phyloP scores from a whole-genome alignment of 1,140 invertebrate species.

The Potamilus streckersoni region DNA sequence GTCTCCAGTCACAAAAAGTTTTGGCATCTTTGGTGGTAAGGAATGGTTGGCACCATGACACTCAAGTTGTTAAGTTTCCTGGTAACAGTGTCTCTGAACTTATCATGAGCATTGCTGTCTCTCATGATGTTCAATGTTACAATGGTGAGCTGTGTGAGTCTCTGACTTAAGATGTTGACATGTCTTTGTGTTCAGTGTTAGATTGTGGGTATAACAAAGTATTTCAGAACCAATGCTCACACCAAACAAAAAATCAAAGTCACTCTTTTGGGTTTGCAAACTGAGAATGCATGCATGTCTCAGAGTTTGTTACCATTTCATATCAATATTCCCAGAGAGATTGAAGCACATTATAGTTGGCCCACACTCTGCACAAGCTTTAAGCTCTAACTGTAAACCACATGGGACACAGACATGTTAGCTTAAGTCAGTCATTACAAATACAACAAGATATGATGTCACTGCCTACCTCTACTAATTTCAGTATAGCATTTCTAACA shows the following conservation, averaged over 20 bases:
- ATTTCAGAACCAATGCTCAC: conserved; percentile 9
- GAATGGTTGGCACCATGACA: no score
- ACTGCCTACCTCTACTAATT: no score
- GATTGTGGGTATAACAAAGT: conserved; percentile 3
- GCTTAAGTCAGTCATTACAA: no score
- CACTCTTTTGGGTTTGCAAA: background rate
- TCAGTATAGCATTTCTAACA: no score
- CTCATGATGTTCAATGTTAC: no score
- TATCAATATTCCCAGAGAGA: conserved; percentile 13
- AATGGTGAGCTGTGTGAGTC: no score
- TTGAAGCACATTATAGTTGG: conserved; percentile 12
- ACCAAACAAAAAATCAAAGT: conserved; percentile 10
- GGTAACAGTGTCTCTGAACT: no score
- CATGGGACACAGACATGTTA: conserved; percentile 12
- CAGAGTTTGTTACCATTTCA: background rate
- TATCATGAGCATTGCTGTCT: no score
- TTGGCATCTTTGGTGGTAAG: no score
- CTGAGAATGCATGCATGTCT: background rate
- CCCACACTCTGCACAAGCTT: conserved; percentile 1
- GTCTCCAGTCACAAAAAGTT: no score
- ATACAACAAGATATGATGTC: no score
- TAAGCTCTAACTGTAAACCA: conserved; percentile 18
- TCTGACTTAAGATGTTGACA: background rate
- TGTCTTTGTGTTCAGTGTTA: conserved; percentile 12
- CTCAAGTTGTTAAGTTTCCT: no score